These are phyloP conservation scores for Baccha elongata DNA, from an alignment of 2,888 invertebrate species.

Conservation along the genomic window DNA sequence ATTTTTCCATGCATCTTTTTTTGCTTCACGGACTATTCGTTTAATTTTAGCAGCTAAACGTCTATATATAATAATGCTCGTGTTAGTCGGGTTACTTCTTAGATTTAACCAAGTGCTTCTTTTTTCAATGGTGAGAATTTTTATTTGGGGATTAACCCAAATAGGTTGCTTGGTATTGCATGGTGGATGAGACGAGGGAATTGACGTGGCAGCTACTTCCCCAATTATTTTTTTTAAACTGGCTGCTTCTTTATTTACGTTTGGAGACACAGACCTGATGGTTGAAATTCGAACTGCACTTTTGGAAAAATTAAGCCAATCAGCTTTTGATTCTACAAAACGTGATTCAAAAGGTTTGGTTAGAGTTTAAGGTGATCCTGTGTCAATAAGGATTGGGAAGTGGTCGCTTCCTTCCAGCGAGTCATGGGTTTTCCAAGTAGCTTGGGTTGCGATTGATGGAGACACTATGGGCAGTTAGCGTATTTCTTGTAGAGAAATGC, in stretches of 20 bases:
- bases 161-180: neutral
- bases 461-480: too few relatives aligned
- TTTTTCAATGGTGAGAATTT: neutral
- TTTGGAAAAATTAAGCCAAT: neutral
- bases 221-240: constrained; percentile 6
- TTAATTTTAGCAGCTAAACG: too few relatives aligned
- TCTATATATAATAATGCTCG: too few relatives aligned
- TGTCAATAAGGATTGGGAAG: too few relatives aligned
- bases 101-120: neutral
- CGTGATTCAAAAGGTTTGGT: neutral
- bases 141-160: neutral
- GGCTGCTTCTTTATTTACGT: constrained; percentile 7
- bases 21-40: neutral
- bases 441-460: too few relatives aligned
- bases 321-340: too few relatives aligned
- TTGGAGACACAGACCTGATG: neutral
- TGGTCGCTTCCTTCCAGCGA: neutral
- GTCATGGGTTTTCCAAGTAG: too few relatives aligned
- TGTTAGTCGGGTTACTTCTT: neutral
- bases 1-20: neutral
- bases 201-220: too few relatives aligned
- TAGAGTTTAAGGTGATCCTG: neutral
- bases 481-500: too few relatives aligned
- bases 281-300: neutral
- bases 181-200: too few relatives aligned